Conservation (phyloP, 2,888 invertebrate species). For the Macroteleia sp. region DNA sequence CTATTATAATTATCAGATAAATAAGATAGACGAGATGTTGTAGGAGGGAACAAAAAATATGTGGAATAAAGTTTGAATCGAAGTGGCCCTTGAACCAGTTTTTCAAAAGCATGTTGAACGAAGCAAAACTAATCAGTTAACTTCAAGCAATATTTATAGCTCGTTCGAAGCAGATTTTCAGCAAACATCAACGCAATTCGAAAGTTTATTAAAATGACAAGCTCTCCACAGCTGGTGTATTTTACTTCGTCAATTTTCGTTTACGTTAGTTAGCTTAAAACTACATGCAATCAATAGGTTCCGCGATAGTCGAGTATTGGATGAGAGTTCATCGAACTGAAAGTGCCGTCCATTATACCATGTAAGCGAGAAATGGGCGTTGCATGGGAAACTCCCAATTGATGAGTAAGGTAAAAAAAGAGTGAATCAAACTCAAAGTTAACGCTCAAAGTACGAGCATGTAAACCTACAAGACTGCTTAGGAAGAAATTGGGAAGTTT, state of each 20-base stretch:
- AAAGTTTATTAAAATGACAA: no score
- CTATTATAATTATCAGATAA: constrained; percentile 10
- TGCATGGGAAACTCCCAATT: constrained; percentile 38
- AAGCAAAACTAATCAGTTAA: constrained; percentile 8
- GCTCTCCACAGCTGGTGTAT: no score
- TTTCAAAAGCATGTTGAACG: neutral
- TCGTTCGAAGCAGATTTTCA: no score
- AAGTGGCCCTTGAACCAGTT: neutral
- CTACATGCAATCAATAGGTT: constrained; percentile 54
- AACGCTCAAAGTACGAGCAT: neutral
- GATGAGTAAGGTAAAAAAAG: constrained; percentile 48
- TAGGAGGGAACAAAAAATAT: neutral
- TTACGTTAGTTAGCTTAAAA: constrained; percentile 40
- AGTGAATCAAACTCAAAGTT: constrained; percentile 31
- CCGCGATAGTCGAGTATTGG: constrained; percentile 30
- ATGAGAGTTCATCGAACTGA: constrained; percentile 58
- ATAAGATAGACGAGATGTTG: neutral
- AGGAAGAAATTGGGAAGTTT: no score
- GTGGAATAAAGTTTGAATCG: constrained; percentile 1
- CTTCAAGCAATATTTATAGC: no score
- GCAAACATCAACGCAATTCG: no score
- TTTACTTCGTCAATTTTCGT: constrained; percentile 43
- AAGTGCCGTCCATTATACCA: constrained; percentile 56
- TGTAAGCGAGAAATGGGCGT: constrained; percentile 44
- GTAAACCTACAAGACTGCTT: no score